Evolutionary conservation across 2,888 invertebrate genomes (phyloP), one percentile per base, ranked within the genome.

Genomic region (Congeria kusceri): DNA sequence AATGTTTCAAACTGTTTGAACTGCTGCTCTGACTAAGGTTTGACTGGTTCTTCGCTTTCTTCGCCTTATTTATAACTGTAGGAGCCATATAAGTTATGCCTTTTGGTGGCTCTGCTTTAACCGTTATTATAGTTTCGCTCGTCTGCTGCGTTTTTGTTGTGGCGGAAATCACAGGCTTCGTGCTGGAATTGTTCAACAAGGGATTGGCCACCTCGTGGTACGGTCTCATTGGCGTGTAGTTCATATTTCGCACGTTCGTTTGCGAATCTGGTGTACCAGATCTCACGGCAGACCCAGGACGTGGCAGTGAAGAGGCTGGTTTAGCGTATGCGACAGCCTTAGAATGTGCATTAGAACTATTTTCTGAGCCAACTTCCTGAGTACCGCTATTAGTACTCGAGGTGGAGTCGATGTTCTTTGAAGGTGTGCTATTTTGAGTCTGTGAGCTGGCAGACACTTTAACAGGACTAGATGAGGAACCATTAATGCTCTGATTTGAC

Each of bases 181-280:
- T 62, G 32, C 32, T 9, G 15, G 49, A 47, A n/a, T n/a, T n/a
- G n/a, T n/a, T n/a, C 13, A 75, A 28, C 3, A 3, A 9, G 5
- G 86, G 80, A 53, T 83, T 79, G 67, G 78, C 86, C 9, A 89
- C 88, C 67, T 89, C 88, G 53, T 74, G 70, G 59, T 91, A 91
- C 23, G 91, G 90, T 66, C 88, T 90, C 7, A 87, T 88, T n/a
- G 90, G 89, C 0, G 88, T 88, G 78, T 91, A 90, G 74, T 88
- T 87, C 23, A 87, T 77, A 62, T 91, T 91, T 49, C 89, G 74
- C 9, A 88, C 86, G 68, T 81, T 85, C n/a, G n/a, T n/a, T 9
- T 32, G 32, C 7, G 83, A 69, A 27, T 87, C 85, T 32, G 84
- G 79, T 23, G 85, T 74, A 0, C 68, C 62, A 25, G 80, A 46